phyloP scores from a whole-genome alignment of 64 coral and sea anemone species.

The Platygyra sinensis region DNA sequence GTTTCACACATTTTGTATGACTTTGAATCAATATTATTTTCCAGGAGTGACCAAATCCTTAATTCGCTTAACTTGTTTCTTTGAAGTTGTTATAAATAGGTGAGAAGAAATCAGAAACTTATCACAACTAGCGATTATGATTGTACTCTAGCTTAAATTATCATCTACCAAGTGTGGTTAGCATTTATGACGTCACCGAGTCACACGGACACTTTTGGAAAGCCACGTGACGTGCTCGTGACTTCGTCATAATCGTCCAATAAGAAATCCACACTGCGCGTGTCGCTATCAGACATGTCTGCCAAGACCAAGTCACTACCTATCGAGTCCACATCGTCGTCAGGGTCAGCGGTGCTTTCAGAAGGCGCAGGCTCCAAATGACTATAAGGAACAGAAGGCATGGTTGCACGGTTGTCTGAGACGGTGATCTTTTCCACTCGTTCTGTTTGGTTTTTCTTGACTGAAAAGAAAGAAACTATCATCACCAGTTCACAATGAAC shows the following conservation, averaged over 20 bases:
- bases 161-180: not conserved
- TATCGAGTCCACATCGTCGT: slow-evolving; percentile 15
- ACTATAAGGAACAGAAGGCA: not conserved
- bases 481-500: not conserved
- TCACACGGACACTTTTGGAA: slow-evolving; percentile 39
- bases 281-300: slow-evolving; percentile 42
- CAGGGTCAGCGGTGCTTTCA: not conserved
- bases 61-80: too few relatives aligned
- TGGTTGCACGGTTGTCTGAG: not conserved
- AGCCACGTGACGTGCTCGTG: not conserved
- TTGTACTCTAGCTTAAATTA: too few relatives aligned
- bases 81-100: too few relatives aligned
- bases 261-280: slow-evolving; percentile 31
- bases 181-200: not conserved
- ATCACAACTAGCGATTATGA: too few relatives aligned
- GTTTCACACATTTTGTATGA: too few relatives aligned
- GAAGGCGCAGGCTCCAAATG: not conserved
- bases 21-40: too few relatives aligned
- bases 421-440: slow-evolving; percentile 16
- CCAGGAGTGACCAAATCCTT: too few relatives aligned
- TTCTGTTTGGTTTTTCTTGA: slow-evolving; percentile 15
- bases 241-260: slow-evolving; percentile 1
- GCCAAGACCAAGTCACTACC: slow-evolving; percentile 38
- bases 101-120: too few relatives aligned
- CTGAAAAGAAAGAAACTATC: not conserved